Evolutionary conservation across 2,797 vertebrate genomes (phyloP).

Genomic region (Poecilia wingei): DNA sequence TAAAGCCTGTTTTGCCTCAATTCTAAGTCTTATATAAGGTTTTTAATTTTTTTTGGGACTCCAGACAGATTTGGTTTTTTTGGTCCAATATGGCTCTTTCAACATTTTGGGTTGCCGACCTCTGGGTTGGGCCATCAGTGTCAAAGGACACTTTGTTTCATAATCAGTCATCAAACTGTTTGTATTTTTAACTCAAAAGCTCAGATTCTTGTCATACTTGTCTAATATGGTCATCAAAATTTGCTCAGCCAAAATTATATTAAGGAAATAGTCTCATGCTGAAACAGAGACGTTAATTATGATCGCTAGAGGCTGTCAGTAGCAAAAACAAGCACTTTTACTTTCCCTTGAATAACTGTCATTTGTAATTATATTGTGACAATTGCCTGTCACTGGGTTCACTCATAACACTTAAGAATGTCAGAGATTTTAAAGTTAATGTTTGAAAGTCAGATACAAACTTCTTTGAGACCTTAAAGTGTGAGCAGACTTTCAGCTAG

Average conservation of each 20-base stretch:
- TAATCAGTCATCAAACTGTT: not conserved
- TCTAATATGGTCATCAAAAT: not conserved
- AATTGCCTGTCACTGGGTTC: not conserved
- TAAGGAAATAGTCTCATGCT: not conserved
- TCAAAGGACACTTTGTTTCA: not conserved
- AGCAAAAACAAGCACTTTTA: not conserved
- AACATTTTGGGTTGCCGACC: no score
- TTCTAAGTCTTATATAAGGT: no score
- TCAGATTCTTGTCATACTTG: not conserved
- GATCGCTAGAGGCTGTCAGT: not conserved
- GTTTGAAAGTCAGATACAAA: not conserved
- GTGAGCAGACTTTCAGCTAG: not conserved
- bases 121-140: not conserved
- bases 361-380: not conserved
- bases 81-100: no score
- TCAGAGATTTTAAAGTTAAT: not conserved
- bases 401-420: not conserved
- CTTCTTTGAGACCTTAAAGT: not conserved
- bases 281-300: slow-evolving; percentile 1
- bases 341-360: not conserved
- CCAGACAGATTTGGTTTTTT: no score
- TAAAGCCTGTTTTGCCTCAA: no score
- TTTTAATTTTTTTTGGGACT: no score
- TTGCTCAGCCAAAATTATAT: not conserved
- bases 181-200: not conserved